Percentiles rank a stretch among this genome's conserved stretches.
Conservation (phyloP, 2,888 invertebrate species). For the Erebia aethiops region DNA sequence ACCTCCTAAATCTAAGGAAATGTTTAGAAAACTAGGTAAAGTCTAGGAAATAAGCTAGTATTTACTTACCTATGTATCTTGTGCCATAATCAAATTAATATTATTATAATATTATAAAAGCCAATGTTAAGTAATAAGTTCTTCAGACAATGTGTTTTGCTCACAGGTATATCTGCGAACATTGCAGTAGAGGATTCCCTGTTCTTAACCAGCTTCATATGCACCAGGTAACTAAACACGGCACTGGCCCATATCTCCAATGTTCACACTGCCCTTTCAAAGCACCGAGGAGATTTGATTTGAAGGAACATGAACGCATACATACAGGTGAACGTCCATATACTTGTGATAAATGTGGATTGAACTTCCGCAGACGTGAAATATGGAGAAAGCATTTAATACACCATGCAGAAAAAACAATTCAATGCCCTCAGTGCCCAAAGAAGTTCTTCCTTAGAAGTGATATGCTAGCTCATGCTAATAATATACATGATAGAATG, state of each 20-base stretch:
- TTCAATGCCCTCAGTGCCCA: conserved; percentile 65
- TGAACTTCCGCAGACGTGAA: conserved; percentile 66
- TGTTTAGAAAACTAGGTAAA: too few species aligned
- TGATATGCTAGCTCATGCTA: conserved; percentile 64
- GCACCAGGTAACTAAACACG: conserved; percentile 63
- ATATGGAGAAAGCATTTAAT: conserved; percentile 72
- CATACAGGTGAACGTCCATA: conserved; percentile 74
- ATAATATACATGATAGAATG: conserved; percentile 64
- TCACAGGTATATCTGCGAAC: conserved; percentile 64
- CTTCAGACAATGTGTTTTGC: background rate
- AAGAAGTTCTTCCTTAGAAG: conserved; percentile 58
- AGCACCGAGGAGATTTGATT: conserved; percentile 57
- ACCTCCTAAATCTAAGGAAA: too few species aligned
- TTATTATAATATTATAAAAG: too few species aligned
- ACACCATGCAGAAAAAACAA: conserved; percentile 65
- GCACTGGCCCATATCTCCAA: conserved; percentile 58
- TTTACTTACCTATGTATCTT: too few species aligned
- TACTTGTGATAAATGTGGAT: conserved; percentile 71
- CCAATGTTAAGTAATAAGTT: background rate
- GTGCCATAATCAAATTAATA: too few species aligned
- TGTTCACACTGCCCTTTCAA: conserved; percentile 68
- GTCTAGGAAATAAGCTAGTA: too few species aligned
- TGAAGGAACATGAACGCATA: conserved; percentile 66
- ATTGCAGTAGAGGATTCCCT: conserved; percentile 68
- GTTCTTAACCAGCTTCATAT: conserved; percentile 54